Evolutionary conservation across 1,140 invertebrate genomes (phyloP).

Genomic region (Vanessa atalanta): DNA sequence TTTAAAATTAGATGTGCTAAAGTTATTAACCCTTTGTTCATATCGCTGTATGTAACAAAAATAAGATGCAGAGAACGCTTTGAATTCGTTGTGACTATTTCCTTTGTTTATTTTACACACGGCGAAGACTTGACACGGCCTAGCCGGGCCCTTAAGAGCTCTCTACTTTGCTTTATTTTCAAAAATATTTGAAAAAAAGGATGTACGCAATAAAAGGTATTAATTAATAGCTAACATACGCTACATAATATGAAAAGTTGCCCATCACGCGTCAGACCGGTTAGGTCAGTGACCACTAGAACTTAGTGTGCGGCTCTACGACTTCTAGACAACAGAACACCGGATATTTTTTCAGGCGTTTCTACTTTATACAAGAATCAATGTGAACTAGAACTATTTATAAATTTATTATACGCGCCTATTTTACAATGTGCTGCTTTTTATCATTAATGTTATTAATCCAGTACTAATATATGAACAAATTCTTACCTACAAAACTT

Average conservation of each 20-base stretch:
- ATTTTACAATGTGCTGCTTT: too few species aligned
- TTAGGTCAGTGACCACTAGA: conserved; percentile 68
- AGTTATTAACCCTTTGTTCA: neutral
- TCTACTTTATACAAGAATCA: conserved; percentile 5
- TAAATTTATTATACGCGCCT: too few species aligned
- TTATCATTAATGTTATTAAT: neutral
- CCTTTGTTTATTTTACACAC: conserved; percentile 11
- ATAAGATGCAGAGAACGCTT: neutral
- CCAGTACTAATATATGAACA: too few species aligned
- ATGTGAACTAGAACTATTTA: neutral
- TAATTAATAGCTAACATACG: conserved; percentile 49
- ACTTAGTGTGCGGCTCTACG: conserved; percentile 51
- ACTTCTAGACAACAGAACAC: conserved; percentile 30
- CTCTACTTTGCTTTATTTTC: conserved; percentile 6
- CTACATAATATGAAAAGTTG: conserved; percentile 50
- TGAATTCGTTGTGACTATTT: conserved; percentile 8
- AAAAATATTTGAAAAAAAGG: neutral
- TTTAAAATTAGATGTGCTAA: neutral
- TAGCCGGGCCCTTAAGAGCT: conserved; percentile 4
- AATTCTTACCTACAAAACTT: too few species aligned
- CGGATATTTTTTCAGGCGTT: conserved; percentile 15
- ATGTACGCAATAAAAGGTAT: conserved; percentile 22
- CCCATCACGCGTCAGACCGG: conserved; percentile 65
- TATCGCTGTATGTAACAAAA: neutral
- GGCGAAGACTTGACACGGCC: conserved; percentile 10